Base-by-base conservation (phyloP, 2,113 vertebrate species). In the Corythornis vintsioides region DNA sequence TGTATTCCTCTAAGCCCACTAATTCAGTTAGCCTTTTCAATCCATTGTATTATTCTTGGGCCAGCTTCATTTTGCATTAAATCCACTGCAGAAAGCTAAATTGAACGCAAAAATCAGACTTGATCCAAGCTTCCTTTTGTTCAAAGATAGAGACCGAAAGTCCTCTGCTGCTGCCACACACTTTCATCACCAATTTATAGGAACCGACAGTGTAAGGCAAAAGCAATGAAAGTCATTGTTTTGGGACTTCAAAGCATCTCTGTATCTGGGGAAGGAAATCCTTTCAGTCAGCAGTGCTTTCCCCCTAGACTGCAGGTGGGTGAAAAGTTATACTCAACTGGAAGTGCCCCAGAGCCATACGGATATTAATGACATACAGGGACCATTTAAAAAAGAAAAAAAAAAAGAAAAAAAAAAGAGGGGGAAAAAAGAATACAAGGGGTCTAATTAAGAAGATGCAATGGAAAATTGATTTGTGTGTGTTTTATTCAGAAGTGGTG, bases 21-120 rank as follows among this genome's bases (percentile, higher is more conserved):
- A 98, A 98, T 98, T 98, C 98, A 98, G 98, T 98, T 98, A 98
- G 98, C 98, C 98, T 98, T 98, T 98, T 98, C 98, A 98, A 98
- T 97, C 97, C 97, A 98, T 98, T 98, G 98, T 98, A 98, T 98
- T 98, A 98, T 98, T 98, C 98, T 96, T 96, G 97, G 97, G 96
- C 98, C 96, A 97, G 98, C 98, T 98, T 98, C 98, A 98, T 98
- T 98, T 98, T 97, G 97, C 97, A 98, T 98, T 98, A 98, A 98
- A 98, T 97, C 97, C 97, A 98, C 97, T 97, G 98, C 95, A 96
- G 97, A 98, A 98, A 98, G 98, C 98, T 97, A 98, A 98, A 98
- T 98, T 98, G 97, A 98, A 98, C 95, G 95, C 97, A 98, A 66
- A 97, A 98, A 98, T 97, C 97, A 97, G 98, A 97, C 97, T 96